Percentiles rank a stretch among this genome's conserved stretches.
Evolutionary conservation across 2,113 vertebrate genomes (phyloP).

Genomic region (Tetrax tetrax): DNA sequence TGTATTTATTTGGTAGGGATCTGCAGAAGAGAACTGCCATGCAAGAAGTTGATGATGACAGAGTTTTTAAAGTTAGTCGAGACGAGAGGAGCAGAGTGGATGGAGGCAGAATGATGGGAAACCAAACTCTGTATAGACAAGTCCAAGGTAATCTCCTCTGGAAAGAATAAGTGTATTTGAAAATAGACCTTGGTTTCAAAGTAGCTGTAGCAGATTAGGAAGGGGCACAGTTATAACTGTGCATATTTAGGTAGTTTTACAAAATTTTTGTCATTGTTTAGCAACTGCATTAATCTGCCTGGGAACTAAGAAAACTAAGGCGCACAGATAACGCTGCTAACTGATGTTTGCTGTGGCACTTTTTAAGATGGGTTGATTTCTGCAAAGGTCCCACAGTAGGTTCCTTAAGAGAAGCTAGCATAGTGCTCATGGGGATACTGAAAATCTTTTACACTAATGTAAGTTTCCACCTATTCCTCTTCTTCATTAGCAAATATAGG

Average conservation of each 20-base stretch:
- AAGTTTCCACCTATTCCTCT: background rate
- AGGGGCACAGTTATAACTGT: background rate
- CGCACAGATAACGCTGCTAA: background rate
- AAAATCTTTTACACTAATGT: background rate
- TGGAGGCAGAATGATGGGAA: background rate
- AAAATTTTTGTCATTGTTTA: background rate
- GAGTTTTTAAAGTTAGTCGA: slow-evolving; percentile 1
- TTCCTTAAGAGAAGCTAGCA: background rate
- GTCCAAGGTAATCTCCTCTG: background rate
- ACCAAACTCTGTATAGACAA: background rate
- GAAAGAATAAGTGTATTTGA: background rate
- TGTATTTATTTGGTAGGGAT: background rate
- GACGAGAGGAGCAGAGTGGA: background rate
- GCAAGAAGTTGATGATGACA: background rate
- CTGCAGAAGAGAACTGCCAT: background rate
- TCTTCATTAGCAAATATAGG: background rate
- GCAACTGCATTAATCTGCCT: background rate
- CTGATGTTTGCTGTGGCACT: background rate
- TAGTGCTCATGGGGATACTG: background rate
- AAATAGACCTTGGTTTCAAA: background rate
- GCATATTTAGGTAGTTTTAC: background rate
- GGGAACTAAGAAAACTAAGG: background rate
- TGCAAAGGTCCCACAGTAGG: no score
- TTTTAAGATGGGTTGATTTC: background rate
- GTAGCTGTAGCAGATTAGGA: background rate